Conservation (phyloP, 2,797 vertebrate species). For the Tauraco hartlaubi region DNA sequence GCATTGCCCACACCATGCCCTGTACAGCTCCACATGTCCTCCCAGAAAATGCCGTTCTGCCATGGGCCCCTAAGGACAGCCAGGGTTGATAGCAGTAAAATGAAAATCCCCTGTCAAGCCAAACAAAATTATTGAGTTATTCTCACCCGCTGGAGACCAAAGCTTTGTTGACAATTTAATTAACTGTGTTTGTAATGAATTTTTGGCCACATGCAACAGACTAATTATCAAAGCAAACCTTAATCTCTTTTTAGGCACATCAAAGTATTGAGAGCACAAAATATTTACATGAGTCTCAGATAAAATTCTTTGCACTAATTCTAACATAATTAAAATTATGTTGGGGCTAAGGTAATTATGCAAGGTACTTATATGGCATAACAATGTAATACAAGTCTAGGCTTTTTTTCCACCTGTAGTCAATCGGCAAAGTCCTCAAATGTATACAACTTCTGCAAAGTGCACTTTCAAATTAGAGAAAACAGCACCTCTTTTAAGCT, state of each 20-base stretch:
- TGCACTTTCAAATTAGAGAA: not conserved
- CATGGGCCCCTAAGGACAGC: not conserved
- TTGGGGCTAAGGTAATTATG: constrained; percentile 61
- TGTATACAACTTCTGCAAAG: not conserved
- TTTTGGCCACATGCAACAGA: constrained; percentile 65
- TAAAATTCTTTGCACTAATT: constrained; percentile 65
- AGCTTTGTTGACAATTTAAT: constrained; percentile 76
- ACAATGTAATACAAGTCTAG: not conserved
- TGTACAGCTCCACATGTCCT: not conserved
- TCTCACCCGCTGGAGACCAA: constrained; percentile 49
- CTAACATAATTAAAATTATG: constrained; percentile 71
- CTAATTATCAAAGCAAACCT: constrained; percentile 49
- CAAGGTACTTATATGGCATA: constrained; percentile 43
- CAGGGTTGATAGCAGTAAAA: not conserved
- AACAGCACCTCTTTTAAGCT: not conserved
- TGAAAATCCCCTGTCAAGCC: not conserved
- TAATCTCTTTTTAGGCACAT: constrained; percentile 49
- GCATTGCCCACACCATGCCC: rapidly evolving
- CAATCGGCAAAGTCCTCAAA: constrained; percentile 26
- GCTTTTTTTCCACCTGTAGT: not conserved
- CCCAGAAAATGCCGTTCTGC: not conserved
- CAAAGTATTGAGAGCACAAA: constrained; percentile 25
- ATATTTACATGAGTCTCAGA: constrained; percentile 40
- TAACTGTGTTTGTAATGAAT: constrained; percentile 73
- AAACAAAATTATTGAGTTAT: constrained; percentile 50